phyloP scores from a whole-genome alignment of 2,888 invertebrate genomes.

The Coleophora deauratella region DNA sequence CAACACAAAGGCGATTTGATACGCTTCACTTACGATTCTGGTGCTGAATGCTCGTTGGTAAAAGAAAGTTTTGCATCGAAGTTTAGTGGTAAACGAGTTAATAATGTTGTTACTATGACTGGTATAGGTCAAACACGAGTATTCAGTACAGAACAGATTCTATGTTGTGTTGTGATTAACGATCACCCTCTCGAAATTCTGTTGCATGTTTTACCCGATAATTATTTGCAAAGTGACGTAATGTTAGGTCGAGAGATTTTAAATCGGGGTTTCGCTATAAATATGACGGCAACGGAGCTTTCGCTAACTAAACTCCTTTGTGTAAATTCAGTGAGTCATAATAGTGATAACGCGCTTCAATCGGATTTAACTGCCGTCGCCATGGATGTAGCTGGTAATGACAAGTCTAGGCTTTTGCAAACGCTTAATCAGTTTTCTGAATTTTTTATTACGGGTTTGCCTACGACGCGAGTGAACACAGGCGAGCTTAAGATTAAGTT shows the following conservation, averaged over 20 bases:
- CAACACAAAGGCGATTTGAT: background rate
- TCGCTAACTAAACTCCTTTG: no score
- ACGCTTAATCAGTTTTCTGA: no score
- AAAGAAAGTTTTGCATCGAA: slow-evolving; percentile 11
- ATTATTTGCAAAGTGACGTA: background rate
- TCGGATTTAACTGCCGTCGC: no score
- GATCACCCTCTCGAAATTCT: slow-evolving; percentile 3
- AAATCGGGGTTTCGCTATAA: background rate
- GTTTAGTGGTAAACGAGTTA: slow-evolving; percentile 10
- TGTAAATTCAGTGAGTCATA: no score
- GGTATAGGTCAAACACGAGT: slow-evolving; percentile 10
- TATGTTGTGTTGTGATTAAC: slow-evolving; percentile 1
- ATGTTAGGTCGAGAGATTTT: background rate
- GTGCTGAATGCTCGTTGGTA: slow-evolving; percentile 19
- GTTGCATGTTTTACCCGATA: slow-evolving; percentile 8
- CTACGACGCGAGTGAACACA: no score
- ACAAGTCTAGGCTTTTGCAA: no score
- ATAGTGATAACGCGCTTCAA: no score
- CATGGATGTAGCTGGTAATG: no score
- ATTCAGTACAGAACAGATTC: slow-evolving; percentile 10
- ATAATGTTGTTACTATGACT: slow-evolving; percentile 5
- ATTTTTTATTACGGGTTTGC: no score
- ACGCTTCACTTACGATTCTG: slow-evolving; percentile 15
- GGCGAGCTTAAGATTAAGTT: no score
- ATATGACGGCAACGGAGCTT: no score